phyloP scores from a whole-genome alignment of 2,797 vertebrate genomes.

The Nannoperca obscura region DNA sequence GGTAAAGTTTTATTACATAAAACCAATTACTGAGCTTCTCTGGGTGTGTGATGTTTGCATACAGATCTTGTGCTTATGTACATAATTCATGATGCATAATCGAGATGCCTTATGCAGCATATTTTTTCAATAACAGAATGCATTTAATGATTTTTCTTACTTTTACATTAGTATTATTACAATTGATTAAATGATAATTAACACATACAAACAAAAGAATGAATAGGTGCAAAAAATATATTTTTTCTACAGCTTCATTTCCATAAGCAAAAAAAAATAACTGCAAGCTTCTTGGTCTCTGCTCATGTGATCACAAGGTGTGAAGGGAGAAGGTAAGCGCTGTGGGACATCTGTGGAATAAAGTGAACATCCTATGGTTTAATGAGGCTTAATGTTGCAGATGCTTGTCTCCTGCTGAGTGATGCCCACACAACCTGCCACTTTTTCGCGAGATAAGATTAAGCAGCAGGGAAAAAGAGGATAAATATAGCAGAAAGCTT shows the following conservation, averaged over 20 bases:
- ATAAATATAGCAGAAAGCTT: constrained; percentile 2
- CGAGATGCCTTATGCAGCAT: constrained; percentile 13
- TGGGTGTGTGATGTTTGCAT: constrained; percentile 29
- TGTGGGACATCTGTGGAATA: constrained; percentile 30
- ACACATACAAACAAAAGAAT: constrained; percentile 14
- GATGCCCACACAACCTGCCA: constrained; percentile 16
- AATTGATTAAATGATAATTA: constrained; percentile 17
- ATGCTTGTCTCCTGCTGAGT: constrained; percentile 51
- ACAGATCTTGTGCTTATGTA: constrained; percentile 39
- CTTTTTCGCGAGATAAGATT: constrained; percentile 32
- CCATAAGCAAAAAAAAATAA: constrained; percentile 21
- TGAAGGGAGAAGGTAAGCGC: constrained; percentile 31
- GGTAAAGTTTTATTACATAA: constrained; percentile 47
- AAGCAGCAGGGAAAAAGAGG: background rate
- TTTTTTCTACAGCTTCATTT: background rate
- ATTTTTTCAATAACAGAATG: constrained; percentile 31
- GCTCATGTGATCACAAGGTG: constrained; percentile 23
- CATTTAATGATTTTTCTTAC: constrained; percentile 4
- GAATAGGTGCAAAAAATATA: background rate
- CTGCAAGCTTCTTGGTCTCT: constrained; percentile 7
- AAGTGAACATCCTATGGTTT: constrained; percentile 47
- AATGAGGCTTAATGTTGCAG: constrained; percentile 65
- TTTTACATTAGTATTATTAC: constrained; percentile 6
- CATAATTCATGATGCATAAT: constrained; percentile 47
- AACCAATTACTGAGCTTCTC: constrained; percentile 54